phyloP scores from a whole-genome alignment of 2,797 vertebrate species.

The Myotis daubentonii region DNA sequence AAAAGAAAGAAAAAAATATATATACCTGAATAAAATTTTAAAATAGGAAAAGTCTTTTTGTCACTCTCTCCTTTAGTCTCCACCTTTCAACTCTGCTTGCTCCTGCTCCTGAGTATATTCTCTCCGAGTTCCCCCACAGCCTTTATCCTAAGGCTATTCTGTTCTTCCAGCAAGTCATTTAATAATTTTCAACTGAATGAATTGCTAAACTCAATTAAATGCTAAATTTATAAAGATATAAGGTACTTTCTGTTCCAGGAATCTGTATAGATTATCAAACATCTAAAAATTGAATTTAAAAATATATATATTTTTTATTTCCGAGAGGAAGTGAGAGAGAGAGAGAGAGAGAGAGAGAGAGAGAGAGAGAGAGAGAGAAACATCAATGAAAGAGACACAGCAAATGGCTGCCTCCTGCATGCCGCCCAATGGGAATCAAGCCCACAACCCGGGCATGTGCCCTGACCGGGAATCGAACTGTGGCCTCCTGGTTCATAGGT shows the following conservation, averaged over 20 bases:
- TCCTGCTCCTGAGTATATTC: background rate
- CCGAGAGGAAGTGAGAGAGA: too few species aligned
- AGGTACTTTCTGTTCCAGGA: background rate
- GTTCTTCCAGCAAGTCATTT: background rate
- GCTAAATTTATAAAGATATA: background rate
- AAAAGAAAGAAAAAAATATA: background rate
- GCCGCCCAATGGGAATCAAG: too few species aligned
- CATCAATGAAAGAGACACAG: too few species aligned
- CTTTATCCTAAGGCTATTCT: background rate
- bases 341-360: too few species aligned
- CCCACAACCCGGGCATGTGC: too few species aligned
- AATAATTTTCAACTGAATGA: background rate
- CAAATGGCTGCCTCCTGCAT: too few species aligned
- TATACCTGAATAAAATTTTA: constrained; percentile 8
- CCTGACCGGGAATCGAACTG: too few species aligned
- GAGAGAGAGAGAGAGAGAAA: too few species aligned
- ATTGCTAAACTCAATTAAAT: background rate
- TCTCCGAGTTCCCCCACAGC: background rate
- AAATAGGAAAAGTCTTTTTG: background rate
- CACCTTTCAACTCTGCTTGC: background rate
- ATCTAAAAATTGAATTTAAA: background rate
- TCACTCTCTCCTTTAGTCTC: background rate
- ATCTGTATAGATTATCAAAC: background rate
- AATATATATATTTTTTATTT: too few species aligned
- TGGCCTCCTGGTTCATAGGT: too few species aligned